phyloP scores from a whole-genome alignment of 2,888 invertebrate species.

The Eucriotettix oculatus region DNA sequence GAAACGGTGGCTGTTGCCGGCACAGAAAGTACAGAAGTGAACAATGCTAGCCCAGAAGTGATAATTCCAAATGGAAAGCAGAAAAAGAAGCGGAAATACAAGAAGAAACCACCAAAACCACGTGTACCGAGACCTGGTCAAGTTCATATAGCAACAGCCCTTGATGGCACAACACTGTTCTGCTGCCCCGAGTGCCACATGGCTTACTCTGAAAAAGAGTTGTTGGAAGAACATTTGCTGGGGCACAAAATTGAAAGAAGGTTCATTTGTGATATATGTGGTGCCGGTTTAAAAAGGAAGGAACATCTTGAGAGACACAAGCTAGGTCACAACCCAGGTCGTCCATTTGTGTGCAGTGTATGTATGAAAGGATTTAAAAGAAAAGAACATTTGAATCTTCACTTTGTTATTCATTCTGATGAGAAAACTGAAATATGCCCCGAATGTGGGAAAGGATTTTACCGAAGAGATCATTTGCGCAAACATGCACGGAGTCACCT shows the following conservation, averaged over 20 bases:
- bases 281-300: conserved; percentile 71
- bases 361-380: conserved; percentile 78
- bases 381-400: conserved; percentile 73
- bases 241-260: conserved; percentile 72
- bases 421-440: conserved; percentile 75
- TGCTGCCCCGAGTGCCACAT: conserved; percentile 82
- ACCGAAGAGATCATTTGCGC: conserved; percentile 72
- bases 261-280: conserved; percentile 79
- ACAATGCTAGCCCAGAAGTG: conserved; percentile 21
- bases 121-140: conserved; percentile 57
- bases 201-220: conserved; percentile 72
- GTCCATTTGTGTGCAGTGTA: conserved; percentile 75
- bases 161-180: conserved; percentile 69
- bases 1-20: conserved; percentile 27
- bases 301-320: conserved; percentile 77
- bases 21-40: conserved; percentile 24
- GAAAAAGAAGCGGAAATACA: conserved; percentile 59
- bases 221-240: conserved; percentile 67
- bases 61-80: conserved; percentile 41
- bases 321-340: conserved; percentile 74
- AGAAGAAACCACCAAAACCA: conserved; percentile 56
- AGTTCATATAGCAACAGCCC: conserved; percentile 40
- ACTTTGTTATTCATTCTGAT: conserved; percentile 80
- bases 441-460: conserved; percentile 80
- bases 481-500: conserved; percentile 76